A percentile compares a stretch with the other conserved stretches of the same genome.
phyloP scores from a whole-genome alignment of 1,140 invertebrate species.

The Calycopis cecrops region DNA sequence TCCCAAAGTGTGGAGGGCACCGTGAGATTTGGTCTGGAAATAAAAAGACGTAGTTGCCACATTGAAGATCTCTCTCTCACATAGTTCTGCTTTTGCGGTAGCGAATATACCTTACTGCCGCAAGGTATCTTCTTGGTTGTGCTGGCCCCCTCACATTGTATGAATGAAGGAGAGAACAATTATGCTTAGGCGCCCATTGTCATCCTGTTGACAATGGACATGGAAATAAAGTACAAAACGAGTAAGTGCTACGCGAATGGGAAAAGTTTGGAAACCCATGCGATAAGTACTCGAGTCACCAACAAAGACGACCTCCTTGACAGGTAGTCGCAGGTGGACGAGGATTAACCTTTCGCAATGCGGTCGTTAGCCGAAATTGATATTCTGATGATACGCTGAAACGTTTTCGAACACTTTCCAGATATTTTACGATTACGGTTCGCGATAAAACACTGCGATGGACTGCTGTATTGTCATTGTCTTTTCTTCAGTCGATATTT shows the following conservation, averaged over 20 bases:
- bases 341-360: constrained; percentile 57
- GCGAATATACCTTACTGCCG: no score
- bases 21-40: no score
- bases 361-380: constrained; percentile 60
- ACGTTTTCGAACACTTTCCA: constrained; percentile 43
- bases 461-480: neutral
- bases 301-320: constrained; percentile 34
- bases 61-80: no score
- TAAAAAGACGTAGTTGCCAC: no score
- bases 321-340: constrained; percentile 56
- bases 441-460: constrained; percentile 37
- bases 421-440: constrained; percentile 49
- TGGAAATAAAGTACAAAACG: no score
- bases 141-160: no score
- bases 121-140: no score
- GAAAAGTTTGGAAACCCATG: neutral
- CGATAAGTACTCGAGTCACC: constrained; percentile 34
- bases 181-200: no score
- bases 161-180: no score
- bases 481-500: neutral
- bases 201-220: no score
- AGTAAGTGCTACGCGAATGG: neutral
- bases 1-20: no score
- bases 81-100: no score
- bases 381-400: constrained; percentile 33